These are phyloP conservation scores for Menidia beryllina DNA, from an alignment of 2,113 vertebrate species.

Conservation along the genomic window DNA sequence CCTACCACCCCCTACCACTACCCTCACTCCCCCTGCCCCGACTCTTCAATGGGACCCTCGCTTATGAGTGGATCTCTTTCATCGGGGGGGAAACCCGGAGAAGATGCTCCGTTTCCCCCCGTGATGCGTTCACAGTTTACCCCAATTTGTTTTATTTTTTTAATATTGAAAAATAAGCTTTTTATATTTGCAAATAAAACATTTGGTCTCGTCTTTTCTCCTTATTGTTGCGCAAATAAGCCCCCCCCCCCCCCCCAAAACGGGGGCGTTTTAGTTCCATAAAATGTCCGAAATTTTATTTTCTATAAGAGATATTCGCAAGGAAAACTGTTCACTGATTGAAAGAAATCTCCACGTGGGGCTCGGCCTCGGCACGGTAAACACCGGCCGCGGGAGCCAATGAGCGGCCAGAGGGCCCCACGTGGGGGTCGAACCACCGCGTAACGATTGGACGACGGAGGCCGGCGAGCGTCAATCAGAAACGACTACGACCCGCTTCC, in stretches of 20 bases:
- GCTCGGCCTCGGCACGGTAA: slow-evolving; percentile 80
- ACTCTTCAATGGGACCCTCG: slow-evolving; percentile 79
- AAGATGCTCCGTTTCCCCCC: no score
- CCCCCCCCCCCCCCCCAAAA: slow-evolving; percentile 5
- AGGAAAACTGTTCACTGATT: slow-evolving; percentile 81
- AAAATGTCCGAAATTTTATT: slow-evolving; percentile 41
- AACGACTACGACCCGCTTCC: slow-evolving; percentile 45
- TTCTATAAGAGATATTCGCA: slow-evolving; percentile 49
- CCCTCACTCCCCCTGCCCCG: slow-evolving; percentile 64
- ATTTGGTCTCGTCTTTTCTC: background rate
- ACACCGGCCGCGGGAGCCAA: slow-evolving; percentile 75
- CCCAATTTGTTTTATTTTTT: no score
- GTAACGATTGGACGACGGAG: slow-evolving; percentile 71
- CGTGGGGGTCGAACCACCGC: slow-evolving; percentile 75
- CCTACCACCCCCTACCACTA: no score
- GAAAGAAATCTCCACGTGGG: slow-evolving; percentile 88
- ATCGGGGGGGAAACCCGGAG: slow-evolving; percentile 23
- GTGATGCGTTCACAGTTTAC: no score
- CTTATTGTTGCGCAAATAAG: slow-evolving; percentile 18
- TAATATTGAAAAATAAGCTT: slow-evolving; percentile 41
- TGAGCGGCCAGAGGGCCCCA: slow-evolving; percentile 67
- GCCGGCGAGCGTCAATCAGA: slow-evolving; percentile 81
- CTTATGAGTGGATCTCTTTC: slow-evolving; percentile 76
- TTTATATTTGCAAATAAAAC: slow-evolving; percentile 42
- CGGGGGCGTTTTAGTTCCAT: slow-evolving; percentile 14